phyloP scores from a whole-genome alignment of 2,888 invertebrate genomes.

The Tenthredo livida region DNA sequence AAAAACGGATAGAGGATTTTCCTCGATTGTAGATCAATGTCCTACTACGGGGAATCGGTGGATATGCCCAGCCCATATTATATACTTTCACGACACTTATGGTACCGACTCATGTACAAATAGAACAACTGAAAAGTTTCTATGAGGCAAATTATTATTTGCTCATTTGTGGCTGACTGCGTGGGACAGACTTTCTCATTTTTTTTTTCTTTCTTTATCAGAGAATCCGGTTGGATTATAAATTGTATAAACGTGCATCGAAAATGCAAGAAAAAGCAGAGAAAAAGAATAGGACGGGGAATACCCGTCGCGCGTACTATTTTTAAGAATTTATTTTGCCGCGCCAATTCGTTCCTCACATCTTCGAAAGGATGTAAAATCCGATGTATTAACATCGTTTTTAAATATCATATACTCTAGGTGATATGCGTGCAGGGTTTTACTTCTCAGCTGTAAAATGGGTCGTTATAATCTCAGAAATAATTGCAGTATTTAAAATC shows the following conservation, averaged over 20 bases:
- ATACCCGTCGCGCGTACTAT: too few relatives aligned
- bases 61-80: neutral
- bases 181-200: conserved; percentile 15
- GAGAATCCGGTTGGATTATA: neutral
- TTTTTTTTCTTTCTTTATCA: neutral
- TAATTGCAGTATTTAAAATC: neutral
- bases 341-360: too few relatives aligned
- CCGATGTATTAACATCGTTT: too few relatives aligned
- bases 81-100: neutral
- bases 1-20: neutral
- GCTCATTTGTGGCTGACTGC: neutral
- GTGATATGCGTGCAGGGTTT: neutral
- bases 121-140: neutral
- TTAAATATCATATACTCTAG: too few relatives aligned
- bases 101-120: too few relatives aligned
- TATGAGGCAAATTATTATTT: neutral
- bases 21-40: neutral
- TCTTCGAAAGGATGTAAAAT: too few relatives aligned
- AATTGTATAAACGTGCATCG: neutral
- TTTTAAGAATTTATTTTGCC: too few relatives aligned
- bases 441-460: neutral
- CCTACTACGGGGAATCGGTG: neutral
- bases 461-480: neutral
- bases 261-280: neutral
- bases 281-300: neutral